Evolutionary conservation across 2,797 vertebrate species (phyloP).

Genomic region (Apodemus agrarius): DNA sequence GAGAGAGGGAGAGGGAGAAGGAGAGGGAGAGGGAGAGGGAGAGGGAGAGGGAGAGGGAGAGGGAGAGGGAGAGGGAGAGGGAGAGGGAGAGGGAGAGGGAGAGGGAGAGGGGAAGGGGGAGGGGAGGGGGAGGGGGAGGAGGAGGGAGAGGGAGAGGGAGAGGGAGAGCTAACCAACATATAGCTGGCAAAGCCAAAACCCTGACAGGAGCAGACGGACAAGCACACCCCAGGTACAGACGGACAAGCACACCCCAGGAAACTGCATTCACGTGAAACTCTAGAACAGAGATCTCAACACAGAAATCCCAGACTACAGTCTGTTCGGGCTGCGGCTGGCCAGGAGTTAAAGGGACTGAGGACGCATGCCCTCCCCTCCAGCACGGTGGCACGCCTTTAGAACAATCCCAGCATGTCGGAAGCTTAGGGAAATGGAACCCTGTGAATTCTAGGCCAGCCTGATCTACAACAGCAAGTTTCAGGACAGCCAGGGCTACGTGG

Average conservation of each 20-base stretch:
- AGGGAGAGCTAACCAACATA: background rate
- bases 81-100: no score
- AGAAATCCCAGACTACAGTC: background rate
- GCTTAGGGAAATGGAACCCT: background rate
- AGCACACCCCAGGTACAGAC: no score
- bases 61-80: no score
- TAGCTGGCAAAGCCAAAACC: slow-evolving; percentile 7
- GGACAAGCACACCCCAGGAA: background rate
- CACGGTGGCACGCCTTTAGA: background rate
- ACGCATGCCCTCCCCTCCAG: background rate
- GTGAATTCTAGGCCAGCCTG: background rate
- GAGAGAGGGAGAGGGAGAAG: no score
- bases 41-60: no score
- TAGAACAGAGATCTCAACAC: background rate
- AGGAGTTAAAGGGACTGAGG: background rate
- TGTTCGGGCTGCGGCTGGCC: background rate
- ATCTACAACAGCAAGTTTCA: background rate
- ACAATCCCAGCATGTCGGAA: background rate
- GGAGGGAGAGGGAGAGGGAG: no score
- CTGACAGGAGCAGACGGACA: background rate
- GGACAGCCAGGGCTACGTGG: background rate
- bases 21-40: no score
- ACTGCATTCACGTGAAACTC: background rate
- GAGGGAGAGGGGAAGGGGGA: background rate
- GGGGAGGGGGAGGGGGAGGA: rapidly evolving